Base-by-base conservation (phyloP, 2,797 vertebrate species). In the Toxotes lorentzi region DNA sequence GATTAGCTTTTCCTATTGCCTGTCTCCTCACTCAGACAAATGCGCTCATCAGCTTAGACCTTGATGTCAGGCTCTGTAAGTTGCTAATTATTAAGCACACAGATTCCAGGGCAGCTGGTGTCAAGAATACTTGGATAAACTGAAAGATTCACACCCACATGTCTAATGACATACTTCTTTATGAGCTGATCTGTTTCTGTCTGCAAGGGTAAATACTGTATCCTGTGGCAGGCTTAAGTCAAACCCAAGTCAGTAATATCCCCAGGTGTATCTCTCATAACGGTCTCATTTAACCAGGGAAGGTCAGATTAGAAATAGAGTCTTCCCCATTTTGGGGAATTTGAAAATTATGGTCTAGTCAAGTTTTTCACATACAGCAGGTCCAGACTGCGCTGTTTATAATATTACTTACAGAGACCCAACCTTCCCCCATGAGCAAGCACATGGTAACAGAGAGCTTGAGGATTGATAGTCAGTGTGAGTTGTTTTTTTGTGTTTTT, bases 31-130 rank as follows among this genome's bases (percentile, higher is more conserved):
- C 83, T 85, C 84, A 88, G 88, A 94, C 84, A 92, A 92, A 93
- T 90, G 87, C 77, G 72, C 86, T 93, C 90, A 90, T 94, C 88
- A 88, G 82, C 67, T 68, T 45, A 58, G 82, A 91, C 89, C 89
- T 91, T 4, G 70, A 82, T 91, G 91, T 92, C 87, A 87, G 79
- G 63, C 58, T 87, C 78, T 78, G 85, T 87, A 88, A 91, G 89
- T 82, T 82, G 78, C 90, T 89, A 92, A 94, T 93, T 94, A 93
- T 93, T 93, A 92, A 84, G 60, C 32, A 61, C 85, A 92, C 89
- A 88, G 91, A 93, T 92, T 93, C 76, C 90, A 85, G 68, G 79
- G 82, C 81, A 77, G 87, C 76, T 72, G 40, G 67, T 87, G 88
- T 91, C 78, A 83, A 81, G 62, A 85, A 87, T 81, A 75, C 68